Conservation (phyloP, 2,888 invertebrate genomes). For the Athalia cordata region DNA sequence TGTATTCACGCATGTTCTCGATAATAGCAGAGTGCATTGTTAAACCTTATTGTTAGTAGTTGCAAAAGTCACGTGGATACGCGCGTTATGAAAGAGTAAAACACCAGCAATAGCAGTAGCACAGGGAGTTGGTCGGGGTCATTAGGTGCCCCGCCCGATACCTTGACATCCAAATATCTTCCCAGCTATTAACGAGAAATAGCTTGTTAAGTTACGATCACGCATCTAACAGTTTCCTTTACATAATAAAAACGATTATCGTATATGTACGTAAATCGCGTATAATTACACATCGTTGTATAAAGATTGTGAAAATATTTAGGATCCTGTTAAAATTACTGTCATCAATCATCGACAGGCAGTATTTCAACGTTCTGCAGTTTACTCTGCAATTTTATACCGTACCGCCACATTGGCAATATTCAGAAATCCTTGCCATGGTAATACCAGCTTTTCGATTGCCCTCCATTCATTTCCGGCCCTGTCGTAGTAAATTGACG, state of each 20-base stretch:
- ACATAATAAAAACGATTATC: conserved; percentile 3
- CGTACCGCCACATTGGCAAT: too few species aligned
- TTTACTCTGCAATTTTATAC: too few species aligned
- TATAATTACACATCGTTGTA: neutral
- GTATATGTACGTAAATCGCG: conserved; percentile 3
- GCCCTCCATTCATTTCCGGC: neutral
- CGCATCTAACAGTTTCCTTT: neutral
- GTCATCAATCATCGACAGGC: conserved; percentile 13
- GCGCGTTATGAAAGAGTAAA: conserved; percentile 57
- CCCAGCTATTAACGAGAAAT: conserved; percentile 31
- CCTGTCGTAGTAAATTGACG: neutral
- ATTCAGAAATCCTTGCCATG: neutral
- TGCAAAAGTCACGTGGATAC: conserved; percentile 56
- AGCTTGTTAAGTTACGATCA: conserved; percentile 22
- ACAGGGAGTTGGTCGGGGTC: conserved; percentile 32
- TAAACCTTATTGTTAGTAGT: conserved; percentile 48
- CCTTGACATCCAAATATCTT: conserved; percentile 61
- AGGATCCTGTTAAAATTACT: conserved; percentile 10
- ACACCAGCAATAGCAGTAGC: conserved; percentile 2
- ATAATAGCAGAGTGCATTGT: conserved; percentile 59
- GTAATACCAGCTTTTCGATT: neutral
- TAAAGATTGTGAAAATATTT: conserved; percentile 3
- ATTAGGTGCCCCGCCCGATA: conserved; percentile 24
- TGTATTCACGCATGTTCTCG: conserved; percentile 55
- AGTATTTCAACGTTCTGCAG: neutral